These are phyloP conservation scores for Urechis unicinctus DNA, from an alignment of 2,888 invertebrate species.

Conservation along the genomic window DNA sequence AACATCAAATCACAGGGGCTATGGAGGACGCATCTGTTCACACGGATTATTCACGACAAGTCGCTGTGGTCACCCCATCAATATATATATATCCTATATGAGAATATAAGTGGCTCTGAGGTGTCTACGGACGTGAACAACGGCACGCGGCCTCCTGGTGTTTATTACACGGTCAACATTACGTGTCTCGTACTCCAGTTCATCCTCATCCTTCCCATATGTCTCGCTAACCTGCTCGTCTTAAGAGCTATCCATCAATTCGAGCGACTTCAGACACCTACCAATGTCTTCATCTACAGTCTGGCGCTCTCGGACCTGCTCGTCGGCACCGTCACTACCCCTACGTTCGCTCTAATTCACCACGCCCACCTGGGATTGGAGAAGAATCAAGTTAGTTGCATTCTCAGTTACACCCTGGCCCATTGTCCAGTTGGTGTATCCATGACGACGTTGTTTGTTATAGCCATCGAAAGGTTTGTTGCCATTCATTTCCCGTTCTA, in stretches of 20 bases:
- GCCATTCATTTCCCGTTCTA: slow-evolving; percentile 7
- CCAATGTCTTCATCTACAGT: slow-evolving; percentile 5
- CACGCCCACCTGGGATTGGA: slow-evolving; percentile 3
- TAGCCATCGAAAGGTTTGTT: slow-evolving; percentile 6
- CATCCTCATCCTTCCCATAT: slow-evolving; percentile 5
- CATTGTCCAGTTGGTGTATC: slow-evolving; percentile 9
- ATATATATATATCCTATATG: too few species aligned
- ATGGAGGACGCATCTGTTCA: too few species aligned
- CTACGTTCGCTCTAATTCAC: slow-evolving; percentile 4
- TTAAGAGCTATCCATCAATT: slow-evolving; percentile 1
- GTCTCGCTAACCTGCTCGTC: slow-evolving; percentile 5
- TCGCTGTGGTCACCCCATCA: too few species aligned
- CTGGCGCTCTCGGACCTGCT: slow-evolving; percentile 6
- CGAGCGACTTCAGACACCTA: slow-evolving; percentile 4
- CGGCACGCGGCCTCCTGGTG: too few species aligned
- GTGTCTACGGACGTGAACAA: too few species aligned
- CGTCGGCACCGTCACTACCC: slow-evolving; percentile 5
- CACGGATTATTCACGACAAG: too few species aligned
- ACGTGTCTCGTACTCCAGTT: background rate
- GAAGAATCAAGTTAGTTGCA: slow-evolving; percentile 1
- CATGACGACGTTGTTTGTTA: background rate
- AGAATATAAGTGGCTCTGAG: too few species aligned
- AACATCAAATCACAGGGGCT: too few species aligned
- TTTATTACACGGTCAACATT: background rate
- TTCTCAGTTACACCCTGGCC: slow-evolving; percentile 4